Base-by-base conservation (phyloP, 2,888 invertebrate genomes). In the Cremastinae sp. region DNA sequence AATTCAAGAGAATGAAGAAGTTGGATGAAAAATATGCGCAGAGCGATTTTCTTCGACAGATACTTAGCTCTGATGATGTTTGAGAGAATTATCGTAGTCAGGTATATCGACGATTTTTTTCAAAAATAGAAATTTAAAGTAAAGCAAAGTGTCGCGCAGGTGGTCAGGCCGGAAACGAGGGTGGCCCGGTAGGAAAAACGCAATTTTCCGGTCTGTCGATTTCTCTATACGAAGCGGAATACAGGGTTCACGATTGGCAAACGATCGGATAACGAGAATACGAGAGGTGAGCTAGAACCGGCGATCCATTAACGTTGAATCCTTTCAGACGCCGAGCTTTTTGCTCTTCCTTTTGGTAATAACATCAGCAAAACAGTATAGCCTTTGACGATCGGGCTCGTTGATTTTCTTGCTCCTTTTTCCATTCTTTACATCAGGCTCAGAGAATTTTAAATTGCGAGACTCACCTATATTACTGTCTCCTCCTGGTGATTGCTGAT, bases 151-250 rank as follows among this genome's bases (percentile, higher is more conserved):
- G 41, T 64, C 61, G 69, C 70, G 78, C 81, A 81, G 81, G 80
- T 82, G 82, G 79, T 66, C 74, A 65, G 71, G 58, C 81, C 80
- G 84, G 84, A 84, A 83, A 74, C 64, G 75, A 78, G 79, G 79
- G 81, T 79, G 80, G 75, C 64, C 77, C 72, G 74, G 70, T 66
- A 81, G 83, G 83, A 84, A 86, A 84, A 80, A 74, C 59, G 59
- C 82, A 82, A 86, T 85, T 86, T 85, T 85, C 82, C 75, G 84
- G 84, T 86, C 84, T 85, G 79, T 69, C 80, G 84, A 62, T 41
- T 66, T 43, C 56, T 61, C 49, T 43, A 18, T 70, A 47, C 49
- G 16, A 39, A 62, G 8, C 43, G 58, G 47, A 16, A 58, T 18
- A 41, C 12, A 20, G 18, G 18, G 9, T 58, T 35, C 41, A 51